Conservation (phyloP, 2,797 vertebrate species). For the Brotogeris chrysoptera region DNA sequence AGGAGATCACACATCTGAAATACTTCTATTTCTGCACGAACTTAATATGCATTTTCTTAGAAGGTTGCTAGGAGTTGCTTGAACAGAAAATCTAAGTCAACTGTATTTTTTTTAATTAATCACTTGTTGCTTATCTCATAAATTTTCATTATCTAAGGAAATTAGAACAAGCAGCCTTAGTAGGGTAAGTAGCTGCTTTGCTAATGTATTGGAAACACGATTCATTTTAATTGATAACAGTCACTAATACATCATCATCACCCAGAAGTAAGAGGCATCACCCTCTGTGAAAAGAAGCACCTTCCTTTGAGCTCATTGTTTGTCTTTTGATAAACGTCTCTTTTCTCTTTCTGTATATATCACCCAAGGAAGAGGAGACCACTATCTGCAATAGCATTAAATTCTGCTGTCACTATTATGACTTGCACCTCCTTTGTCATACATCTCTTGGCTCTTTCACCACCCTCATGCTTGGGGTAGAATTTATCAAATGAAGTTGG, state of each 20-base stretch:
- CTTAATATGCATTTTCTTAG: not conserved
- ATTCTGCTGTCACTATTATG: not conserved
- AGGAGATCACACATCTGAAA: not conserved
- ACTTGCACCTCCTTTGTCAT: not conserved
- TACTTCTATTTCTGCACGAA: not conserved
- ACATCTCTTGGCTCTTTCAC: not conserved
- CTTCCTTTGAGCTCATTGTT: not conserved
- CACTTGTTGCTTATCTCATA: rapidly evolving
- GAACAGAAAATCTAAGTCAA: not conserved
- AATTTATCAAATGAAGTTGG: constrained; percentile 35
- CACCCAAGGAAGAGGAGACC: not conserved
- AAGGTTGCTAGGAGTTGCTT: not conserved
- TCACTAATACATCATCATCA: not conserved
- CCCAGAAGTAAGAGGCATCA: not conserved
- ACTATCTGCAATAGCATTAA: not conserved
- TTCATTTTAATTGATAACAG: not conserved
- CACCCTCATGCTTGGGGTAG: not conserved
- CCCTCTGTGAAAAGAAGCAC: not conserved
- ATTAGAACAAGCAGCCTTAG: not conserved
- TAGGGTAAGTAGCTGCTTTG: not conserved
- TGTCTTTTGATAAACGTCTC: not conserved
- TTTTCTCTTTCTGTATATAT: not conserved
- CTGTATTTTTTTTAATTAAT: not conserved
- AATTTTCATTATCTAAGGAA: not conserved
- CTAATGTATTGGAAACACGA: not conserved